These are phyloP conservation scores for Yponomeuta sedellus DNA, from an alignment of 2,888 invertebrate species.

Conservation along the genomic window DNA sequence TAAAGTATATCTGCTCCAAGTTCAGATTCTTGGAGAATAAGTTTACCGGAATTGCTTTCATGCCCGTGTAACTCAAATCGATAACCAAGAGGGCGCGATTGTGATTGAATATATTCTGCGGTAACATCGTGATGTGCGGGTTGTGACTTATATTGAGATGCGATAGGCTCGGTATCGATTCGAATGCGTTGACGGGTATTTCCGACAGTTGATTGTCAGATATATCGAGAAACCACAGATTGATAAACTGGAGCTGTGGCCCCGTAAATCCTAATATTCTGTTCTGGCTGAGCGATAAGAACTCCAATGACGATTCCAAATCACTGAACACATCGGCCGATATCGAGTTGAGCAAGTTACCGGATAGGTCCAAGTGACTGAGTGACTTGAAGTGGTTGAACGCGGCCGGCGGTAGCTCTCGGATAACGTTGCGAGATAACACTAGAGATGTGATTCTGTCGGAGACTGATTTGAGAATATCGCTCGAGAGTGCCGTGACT, in stretches of 20 bases:
- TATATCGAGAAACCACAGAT: constrained; percentile 83
- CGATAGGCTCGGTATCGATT: constrained; percentile 79
- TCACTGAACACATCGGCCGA: constrained; percentile 86
- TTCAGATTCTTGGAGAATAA: constrained; percentile 81
- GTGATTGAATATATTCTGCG: constrained; percentile 82
- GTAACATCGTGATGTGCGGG: constrained; percentile 79
- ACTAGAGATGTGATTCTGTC: constrained; percentile 83
- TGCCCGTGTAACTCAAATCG: constrained; percentile 84
- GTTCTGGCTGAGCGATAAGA: constrained; percentile 85
- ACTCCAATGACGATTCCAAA: constrained; percentile 82
- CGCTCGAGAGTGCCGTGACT: constrained; percentile 88
- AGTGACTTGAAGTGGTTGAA: constrained; percentile 87
- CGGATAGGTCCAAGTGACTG: constrained; percentile 83
- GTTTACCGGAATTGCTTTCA: constrained; percentile 84
- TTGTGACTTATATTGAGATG: constrained; percentile 87
- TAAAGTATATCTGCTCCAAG: constrained; percentile 81
- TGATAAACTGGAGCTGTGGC: constrained; percentile 78
- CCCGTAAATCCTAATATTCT: constrained; percentile 81
- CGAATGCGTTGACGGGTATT: constrained; percentile 81
- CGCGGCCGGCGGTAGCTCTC: constrained; percentile 88
- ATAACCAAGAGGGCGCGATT: constrained; percentile 81
- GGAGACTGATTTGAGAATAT: constrained; percentile 84
- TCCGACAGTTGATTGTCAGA: constrained; percentile 87
- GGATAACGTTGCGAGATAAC: constrained; percentile 88
- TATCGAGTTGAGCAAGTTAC: constrained; percentile 84